Base-by-base conservation (phyloP, 2,113 vertebrate genomes). In the Lipotes vexillifer region DNA sequence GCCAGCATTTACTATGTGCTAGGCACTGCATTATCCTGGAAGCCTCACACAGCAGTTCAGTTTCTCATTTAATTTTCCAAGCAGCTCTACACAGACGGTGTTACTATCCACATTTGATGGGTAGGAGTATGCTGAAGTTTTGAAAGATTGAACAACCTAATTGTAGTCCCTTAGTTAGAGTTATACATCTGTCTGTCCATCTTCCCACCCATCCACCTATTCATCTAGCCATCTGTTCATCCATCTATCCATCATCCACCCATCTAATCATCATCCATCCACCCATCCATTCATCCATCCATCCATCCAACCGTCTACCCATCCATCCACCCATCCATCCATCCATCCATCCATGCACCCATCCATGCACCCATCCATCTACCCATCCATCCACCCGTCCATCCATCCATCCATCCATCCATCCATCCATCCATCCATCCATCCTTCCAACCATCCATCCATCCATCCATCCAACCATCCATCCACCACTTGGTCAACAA, bases 1-100 rank as follows among this genome's bases (percentile, higher is more conserved):
- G 90, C 41, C 49, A 65, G 94, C 29, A 49, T 80, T 96, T 82
- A 29, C 92, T n/a, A 6, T 80, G 87, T 68, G 84, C 68, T 72
- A 46, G 63, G 41, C 29, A 84, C 10, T 89, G 21, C 52, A 17
- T 87, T 68, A 90, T 92, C 57, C 41, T 74, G 46, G 90, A 94
- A 84, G 82, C 52, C 31, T 61, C 17, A 55, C 23, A n/a, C 33
- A 59, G 41, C 2, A 6, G 23, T 94, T 84, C 15, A 29, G 1
- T 41, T 72, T 85, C 49, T 72, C 72, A 74, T 68, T 94, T 21
- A 86, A 17, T 68, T 55, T 75, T 89, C 63, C 25, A 57, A 71
- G 69, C 21, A 59, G 17, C 63, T 66, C 59, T 36, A 6, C 18
- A 13, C 17, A 59, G 65, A 81, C 81, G 15, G 29, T 36, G 4